Percentiles rank a stretch among this genome's conserved stretches.
These are phyloP conservation scores for Lamellibrachia luymesi DNA, from an alignment of 1,140 invertebrate genomes.

Conservation along the genomic window DNA sequence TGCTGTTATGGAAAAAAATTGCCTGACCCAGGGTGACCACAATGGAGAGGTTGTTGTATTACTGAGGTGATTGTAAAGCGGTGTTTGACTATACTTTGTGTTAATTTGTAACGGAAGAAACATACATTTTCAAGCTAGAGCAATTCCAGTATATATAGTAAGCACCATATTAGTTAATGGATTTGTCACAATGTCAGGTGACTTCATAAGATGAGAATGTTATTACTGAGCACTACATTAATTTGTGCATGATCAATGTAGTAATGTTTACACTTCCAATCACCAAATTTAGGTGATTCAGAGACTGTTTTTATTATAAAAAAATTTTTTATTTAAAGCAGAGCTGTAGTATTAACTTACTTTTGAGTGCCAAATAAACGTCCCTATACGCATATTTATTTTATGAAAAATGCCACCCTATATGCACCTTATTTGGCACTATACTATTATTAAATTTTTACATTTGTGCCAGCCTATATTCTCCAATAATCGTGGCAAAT, in stretches of 20 bases:
- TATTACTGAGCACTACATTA: background rate
- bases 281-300: background rate
- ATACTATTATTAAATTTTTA: no score
- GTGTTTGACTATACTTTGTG: background rate
- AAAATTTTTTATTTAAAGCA: background rate
- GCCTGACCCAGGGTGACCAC: background rate
- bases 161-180: background rate
- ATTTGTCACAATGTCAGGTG: background rate
- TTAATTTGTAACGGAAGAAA: background rate
- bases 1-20: background rate
- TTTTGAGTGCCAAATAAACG: no score
- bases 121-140: background rate
- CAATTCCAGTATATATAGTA: background rate
- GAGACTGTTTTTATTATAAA: background rate
- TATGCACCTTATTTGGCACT: no score
- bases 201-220: background rate
- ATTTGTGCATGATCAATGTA: background rate
- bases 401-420: no score
- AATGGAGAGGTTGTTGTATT: background rate
- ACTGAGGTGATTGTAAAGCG: no score
- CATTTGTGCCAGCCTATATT: no score
- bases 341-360: background rate
- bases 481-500: no score
- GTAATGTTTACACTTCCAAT: background rate
- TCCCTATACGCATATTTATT: no score